Base-by-base conservation (phyloP, 2,113 vertebrate genomes). In the Setophaga petechia region DNA sequence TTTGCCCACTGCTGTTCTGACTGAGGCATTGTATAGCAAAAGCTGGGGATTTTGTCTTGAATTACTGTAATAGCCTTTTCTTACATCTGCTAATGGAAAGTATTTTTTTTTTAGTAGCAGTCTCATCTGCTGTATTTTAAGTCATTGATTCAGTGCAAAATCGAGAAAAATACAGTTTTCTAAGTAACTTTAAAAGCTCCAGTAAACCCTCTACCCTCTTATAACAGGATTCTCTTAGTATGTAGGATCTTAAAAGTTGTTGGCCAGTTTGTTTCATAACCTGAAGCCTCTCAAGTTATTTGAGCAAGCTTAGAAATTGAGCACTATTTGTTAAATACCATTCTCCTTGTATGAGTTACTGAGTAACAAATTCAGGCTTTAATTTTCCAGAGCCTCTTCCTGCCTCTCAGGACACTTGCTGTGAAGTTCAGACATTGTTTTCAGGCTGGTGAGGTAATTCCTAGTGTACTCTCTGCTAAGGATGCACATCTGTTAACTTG, bases 361-460 rank as follows among this genome's bases (percentile, higher is more conserved):
- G 51, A 84, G 63, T 66, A 91, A 89, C 0, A 0, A 91, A 63
- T 41, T 71, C 10, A 8, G 57, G 27, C 25, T 84, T 84, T 35
- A 84, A 46, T 89, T 96, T 96, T 89, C 62, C 89, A 92, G 43
- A 93, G 71, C 39, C 21, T 63, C 66, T 95, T 96, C 90, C 93
- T 96, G 87, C 46, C 41, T 58, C n/a, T 88, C 46, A 62, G 84
- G 81, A 67, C 49, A 84, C 55, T 88, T 81, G 35, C 69, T 96
- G 78, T 87, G 82, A 79, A 85, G 46, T 88, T 94, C 83, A 96
- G 93, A 86, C 81, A 47, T 39, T 81, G 91, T 97, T 97, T 96
- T 94, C 39, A 59, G 66, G 12, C 62, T 72, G 54, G 18, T 95
- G 94, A 94, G 89, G 91, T 96, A 96, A 89, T 94, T 96, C 61